Evolutionary conservation across 2,797 vertebrate genomes (phyloP), one percentile per base, ranked within the genome.

Genomic region (Gallinago solitaria): DNA sequence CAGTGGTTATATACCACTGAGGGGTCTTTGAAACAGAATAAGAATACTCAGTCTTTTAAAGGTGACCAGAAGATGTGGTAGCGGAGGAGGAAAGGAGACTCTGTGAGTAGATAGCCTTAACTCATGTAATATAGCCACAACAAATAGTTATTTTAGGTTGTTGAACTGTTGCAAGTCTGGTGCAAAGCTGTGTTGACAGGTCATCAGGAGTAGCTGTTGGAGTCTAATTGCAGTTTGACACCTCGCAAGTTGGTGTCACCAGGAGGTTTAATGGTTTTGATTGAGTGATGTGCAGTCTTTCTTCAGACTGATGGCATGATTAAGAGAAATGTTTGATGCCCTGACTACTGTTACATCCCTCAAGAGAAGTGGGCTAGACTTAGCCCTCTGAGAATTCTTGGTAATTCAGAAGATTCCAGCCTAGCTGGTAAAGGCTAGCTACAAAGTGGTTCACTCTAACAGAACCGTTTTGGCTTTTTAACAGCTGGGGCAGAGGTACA

Each of bases 1-100:
- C 2, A 3, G 32, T 43, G 37, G 18, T 45, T 3, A 1, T 7
- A 1, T 51, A 9, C 1, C 7, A 3, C 11, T 3, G 11, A 48
- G 39, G 21, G 25, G 3, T 63, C n/a, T 61, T 45, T 51, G 48
- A 56, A 60, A 16, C 5, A 3, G 6, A 16, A 18, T 57, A 32
- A 59, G 53, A 10, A 15, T 30, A 3, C 32, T 45, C 35, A 37
- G 25, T 43, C 32, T 16, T 27, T 59, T 65, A 47, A 77, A 82
- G 24, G 30, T 89, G 45, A 28, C 18, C 53, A 39, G 79, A 70
- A 76, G 69, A 14, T 14, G 1, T 0, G 2, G 11, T 56, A 27
- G 43, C 6, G 25, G 27, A 45, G 47, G 32, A 73, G 23, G 18
- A 68, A 25, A 10, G 59, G 50, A 23, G 11, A 7, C 9, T 8